Evolutionary conservation across 2,113 vertebrate genomes (phyloP), one percentile per base, ranked within the genome.

Genomic region (Phalacrocorax pelagicus): DNA sequence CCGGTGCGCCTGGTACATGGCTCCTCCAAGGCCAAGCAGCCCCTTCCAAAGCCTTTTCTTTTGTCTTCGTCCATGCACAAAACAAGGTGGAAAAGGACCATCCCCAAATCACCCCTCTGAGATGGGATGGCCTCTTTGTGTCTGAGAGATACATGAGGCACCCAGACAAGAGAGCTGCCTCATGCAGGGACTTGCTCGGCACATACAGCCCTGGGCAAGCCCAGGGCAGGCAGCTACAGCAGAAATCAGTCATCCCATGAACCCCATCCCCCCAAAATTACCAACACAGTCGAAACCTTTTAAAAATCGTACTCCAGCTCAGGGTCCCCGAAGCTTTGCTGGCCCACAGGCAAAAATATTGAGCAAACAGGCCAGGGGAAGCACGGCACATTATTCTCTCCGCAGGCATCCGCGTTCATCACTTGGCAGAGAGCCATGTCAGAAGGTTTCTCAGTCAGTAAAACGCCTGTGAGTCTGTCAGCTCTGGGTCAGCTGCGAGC

Each of bases 401-500:
- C 61, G 36, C 72, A 86, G 88, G 54, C 81, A 92, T 49, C 40
- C 0, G 1, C 1, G 2, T 34, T 59, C 85, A 27, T 7, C 0
- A 2, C 90, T 44, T 82, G 81, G 87, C 71, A 59, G 38, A 87
- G 32, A 90, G 81, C 59, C 5, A 3, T 11, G 24, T 51, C 90
- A 77, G 83, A 67, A 83, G 42, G 72, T n/a, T 93, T 90, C 91
- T 86, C 72, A 65, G 86, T 58, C 92, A 92, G 46, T 24, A 72
- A 75, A 93, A 75, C 5, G 12, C 66, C 86, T 4, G 1, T 0
- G 9, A 55, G 70, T 29, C 74, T 72, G 88, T 72, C 82, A 86
- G 78, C 62, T 61, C 66, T 15, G 44, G 29, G 87, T 85, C 81
- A 85, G 65, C 88, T 67, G 49, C 14, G 80, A 86, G 81, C 54